A percentile compares a stretch with the other conserved stretches of the same genome.
phyloP scores from a whole-genome alignment of 2,888 invertebrate species.

The Drosophila greeni region DNA sequence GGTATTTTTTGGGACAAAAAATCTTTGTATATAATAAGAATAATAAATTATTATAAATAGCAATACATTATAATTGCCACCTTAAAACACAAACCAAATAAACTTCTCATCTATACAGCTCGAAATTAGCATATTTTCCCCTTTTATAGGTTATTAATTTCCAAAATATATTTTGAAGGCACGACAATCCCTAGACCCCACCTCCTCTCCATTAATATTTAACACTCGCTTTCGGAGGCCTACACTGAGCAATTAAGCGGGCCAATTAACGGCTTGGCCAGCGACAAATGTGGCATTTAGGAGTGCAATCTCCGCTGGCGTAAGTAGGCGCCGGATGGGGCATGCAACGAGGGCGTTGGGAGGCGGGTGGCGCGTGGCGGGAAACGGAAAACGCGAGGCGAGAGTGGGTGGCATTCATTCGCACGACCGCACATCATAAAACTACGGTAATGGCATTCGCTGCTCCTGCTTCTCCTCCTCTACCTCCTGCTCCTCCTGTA shows the following conservation, averaged over 20 bases:
- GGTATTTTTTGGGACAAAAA: too few species aligned
- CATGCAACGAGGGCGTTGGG: too few species aligned
- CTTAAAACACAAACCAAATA: too few species aligned
- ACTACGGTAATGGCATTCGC: constrained; percentile 41
- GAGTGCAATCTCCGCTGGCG: constrained; percentile 21
- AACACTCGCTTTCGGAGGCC: neutral
- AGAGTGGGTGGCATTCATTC: constrained; percentile 25
- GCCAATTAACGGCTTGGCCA: constrained; percentile 19
- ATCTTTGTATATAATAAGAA: too few species aligned
- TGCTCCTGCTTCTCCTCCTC: constrained; percentile 5
- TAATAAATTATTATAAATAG: too few species aligned
- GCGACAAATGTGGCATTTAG: constrained; percentile 28
- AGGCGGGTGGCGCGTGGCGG: neutral
- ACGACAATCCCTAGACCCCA: neutral
- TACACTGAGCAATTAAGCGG: constrained; percentile 10
- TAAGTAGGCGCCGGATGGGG: neutral
- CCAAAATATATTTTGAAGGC: neutral
- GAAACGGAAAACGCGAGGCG: neutral
- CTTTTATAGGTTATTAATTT: too few species aligned
- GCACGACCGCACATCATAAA: constrained; percentile 45
- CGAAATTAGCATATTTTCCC: too few species aligned
- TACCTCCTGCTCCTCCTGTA: too few species aligned
- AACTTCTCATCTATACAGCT: too few species aligned
- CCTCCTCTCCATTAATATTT: neutral
- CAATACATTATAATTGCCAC: too few species aligned